Base-by-base conservation (phyloP, 2,888 invertebrate genomes). In the Heteropelma amictum region DNA sequence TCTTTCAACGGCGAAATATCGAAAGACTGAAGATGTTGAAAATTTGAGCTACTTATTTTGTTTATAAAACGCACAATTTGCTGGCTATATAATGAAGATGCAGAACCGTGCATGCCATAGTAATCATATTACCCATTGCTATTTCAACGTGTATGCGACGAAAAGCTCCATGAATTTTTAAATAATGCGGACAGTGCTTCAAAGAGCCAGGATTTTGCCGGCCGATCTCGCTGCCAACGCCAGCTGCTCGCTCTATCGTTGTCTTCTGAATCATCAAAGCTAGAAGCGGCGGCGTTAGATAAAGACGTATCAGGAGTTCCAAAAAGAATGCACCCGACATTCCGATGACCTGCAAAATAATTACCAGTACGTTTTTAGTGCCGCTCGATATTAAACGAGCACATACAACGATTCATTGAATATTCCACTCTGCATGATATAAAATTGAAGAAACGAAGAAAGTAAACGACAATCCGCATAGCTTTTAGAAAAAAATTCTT, bases 171-270 rank as follows among this genome's bases (percentile, higher is more conserved):
- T 96, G 93, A 12, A 96, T 92, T 83, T 92, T 92, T 80, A 95
- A 90, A 90, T 96, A 97, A 86, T 95, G 94, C 0, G 95, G 95
- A 85, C 96, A 96, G 84, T 94, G 92, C 14, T 93, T 92, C 23
- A 96, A 90, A 79, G 93, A 92, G 61, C 95, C 95, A 26, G 94
- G 91, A 45, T 94, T 90, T 81, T 95, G 92, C 83, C 92, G 91
- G 45, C 96, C 96, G 71, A 96, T 89, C 90, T 96, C 96, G 83
- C 93, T 92, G 0, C 96, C 96, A 58, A 94, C 93, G 21, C 96
- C 96, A 2, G 94, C 93, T 0, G 93, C 92, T 56, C 92, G 92
- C 86, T 96, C 96, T 86, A 96, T 93, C 79, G 92, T 91, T 12
- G 93, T 94, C 86, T 96, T 96, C 81, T 92, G 91, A 71, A 93